These are phyloP conservation scores for Megaustenia siamemsis DNA, from an alignment of 2,888 invertebrate genomes.

Conservation along the genomic window DNA sequence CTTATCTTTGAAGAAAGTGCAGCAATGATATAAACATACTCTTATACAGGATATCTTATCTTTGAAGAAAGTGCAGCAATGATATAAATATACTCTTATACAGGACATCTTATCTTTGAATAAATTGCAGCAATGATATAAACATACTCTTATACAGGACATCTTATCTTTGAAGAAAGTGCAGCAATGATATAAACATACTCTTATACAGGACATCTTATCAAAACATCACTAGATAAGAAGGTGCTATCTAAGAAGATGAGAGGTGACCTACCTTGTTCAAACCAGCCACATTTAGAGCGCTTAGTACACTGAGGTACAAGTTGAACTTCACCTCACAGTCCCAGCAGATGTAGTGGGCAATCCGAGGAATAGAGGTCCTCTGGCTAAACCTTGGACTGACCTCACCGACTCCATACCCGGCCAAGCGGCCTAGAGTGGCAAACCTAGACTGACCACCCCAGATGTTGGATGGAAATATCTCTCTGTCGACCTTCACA, in stretches of 20 bases:
- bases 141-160: too few species aligned
- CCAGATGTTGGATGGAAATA: conserved; percentile 60
- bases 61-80: too few species aligned
- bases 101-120: too few species aligned
- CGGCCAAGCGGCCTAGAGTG: conserved; percentile 55
- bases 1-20: too few species aligned
- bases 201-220: background rate
- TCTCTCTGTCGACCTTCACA: conserved; percentile 53
- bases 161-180: too few species aligned
- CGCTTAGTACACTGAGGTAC: conserved; percentile 58
- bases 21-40: too few species aligned
- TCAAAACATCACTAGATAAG: background rate
- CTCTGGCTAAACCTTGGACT: conserved; percentile 44
- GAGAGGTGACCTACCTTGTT: conserved; percentile 54
- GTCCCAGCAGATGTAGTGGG: conserved; percentile 60
- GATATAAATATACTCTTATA: too few species aligned
- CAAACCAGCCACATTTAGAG: conserved; percentile 60
- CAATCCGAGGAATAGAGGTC: conserved; percentile 58
- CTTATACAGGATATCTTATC: too few species aligned
- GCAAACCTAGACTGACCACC: conserved; percentile 53
- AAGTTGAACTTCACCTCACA: conserved; percentile 59
- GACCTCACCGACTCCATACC: conserved; percentile 53
- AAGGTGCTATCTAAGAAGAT: too few species aligned
- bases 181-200: too few species aligned
- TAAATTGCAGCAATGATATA: too few species aligned